Base-by-base conservation (phyloP, 2,797 vertebrate species). In the Pteronotus mesoamericanus region DNA sequence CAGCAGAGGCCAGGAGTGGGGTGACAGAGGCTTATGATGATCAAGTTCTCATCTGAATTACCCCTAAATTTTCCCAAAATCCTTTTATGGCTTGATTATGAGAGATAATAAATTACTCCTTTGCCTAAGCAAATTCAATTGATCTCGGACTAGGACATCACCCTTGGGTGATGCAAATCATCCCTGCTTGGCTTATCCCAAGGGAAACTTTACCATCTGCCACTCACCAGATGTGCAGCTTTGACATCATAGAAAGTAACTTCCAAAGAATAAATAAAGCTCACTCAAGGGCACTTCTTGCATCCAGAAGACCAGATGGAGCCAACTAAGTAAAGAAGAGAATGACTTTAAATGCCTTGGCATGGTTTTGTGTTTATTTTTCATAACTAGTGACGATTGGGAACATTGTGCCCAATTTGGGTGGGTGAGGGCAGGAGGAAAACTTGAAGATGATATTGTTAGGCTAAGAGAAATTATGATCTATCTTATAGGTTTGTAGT, bases 191-290 rank as follows among this genome's bases (percentile, higher is more conserved):
- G 39, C 51, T 94, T 79, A 71, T 75, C 66, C 78, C 61, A 69
- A 51, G 86, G 72, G 86, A 94, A 94, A 91, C 21, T 66, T 86
- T 51, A 69, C 94, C 42, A 10, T 75, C 51, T 88, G 34, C 57
- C 91, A 75, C 29, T 91, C 51, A 46, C 32, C 24, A 91, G 55
- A 39, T 53, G 44, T 39, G 66, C 75, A 46, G 15, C 74, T 86
- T 92, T 89, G 77, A 26, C 72, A 79, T 94, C 51, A 79, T 6
- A 24, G 42, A 82, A 92, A 96, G 61, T 69, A 66, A 91, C 71
- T 89, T 86, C n/a, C 34, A 86, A 72, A 91, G 82, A 93, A 59
- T 39, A 78, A 71, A 46, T 39, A 78, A 66, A 46, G 21, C 77
- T 90, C 72, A 88, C 39, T 82, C 22, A 26, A 68, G 78, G 48